Evolutionary conservation across 2,113 vertebrate species (phyloP).

Genomic region (Neolamprologus toae): DNA sequence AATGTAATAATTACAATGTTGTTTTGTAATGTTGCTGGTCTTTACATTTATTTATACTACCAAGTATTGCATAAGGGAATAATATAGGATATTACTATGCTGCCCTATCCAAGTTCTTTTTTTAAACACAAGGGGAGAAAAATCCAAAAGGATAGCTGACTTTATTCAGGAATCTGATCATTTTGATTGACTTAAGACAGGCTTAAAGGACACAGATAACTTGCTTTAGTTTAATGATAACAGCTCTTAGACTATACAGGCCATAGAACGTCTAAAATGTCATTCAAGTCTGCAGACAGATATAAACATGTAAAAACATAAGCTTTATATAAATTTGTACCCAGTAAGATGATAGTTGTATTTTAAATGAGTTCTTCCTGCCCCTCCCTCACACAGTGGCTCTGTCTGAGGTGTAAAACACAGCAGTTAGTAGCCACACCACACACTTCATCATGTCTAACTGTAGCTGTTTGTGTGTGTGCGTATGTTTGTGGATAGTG

Average conservation of each 20-base stretch:
- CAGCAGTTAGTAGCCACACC: constrained; percentile 34
- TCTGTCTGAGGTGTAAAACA: constrained; percentile 3
- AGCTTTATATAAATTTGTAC: background rate
- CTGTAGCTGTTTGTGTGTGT: constrained; percentile 45
- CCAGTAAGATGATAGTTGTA: background rate
- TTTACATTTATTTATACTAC: background rate
- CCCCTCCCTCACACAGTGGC: background rate
- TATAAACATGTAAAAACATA: background rate
- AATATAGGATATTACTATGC: background rate
- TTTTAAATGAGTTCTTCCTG: background rate
- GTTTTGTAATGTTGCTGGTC: background rate
- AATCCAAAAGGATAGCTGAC: background rate
- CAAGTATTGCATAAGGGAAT: background rate
- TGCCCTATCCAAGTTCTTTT: background rate
- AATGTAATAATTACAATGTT: background rate
- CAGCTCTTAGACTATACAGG: background rate
- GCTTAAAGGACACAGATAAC: background rate
- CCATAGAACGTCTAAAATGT: background rate
- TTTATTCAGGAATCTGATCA: background rate
- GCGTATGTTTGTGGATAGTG: constrained; percentile 46
- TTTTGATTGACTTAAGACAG: background rate
- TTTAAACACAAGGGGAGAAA: background rate
- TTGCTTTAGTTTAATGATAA: background rate
- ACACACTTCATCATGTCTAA: constrained; percentile 9
- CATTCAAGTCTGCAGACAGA: background rate